Evolutionary conservation across 2,797 vertebrate species (phyloP), one percentile per base, ranked within the genome.

Genomic region (Melanotaenia maccullochi): DNA sequence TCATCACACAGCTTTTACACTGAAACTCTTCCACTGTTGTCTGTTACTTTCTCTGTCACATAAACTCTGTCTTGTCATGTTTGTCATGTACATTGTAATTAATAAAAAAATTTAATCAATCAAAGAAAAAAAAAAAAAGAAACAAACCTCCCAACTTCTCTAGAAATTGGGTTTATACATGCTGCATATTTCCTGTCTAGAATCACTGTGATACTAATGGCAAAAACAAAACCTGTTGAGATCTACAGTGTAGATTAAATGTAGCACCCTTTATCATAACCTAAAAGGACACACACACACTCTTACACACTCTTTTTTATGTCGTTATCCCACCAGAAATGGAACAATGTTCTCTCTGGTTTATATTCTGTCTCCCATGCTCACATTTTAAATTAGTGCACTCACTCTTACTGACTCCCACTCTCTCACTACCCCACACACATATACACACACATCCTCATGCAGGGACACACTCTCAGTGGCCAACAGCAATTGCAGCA

Each of bases 301-400:
- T 36, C 30, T 54, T 11, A 1, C 24, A 52, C 47, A 38, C 60
- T 32, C 63, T 47, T 68, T 71, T 51, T 42, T 57, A 65, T 78
- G 24, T 77, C 71, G 78, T 87, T 73, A 78, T 67, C 68, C 69
- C 40, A 54, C 36, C 74, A 68, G 66, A 68, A 62, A 75, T 75
- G 47, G 70, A 86, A 80, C 76, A 80, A 60, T 47, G 36, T 75
- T 68, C 59, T 52, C 57, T 70, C 54, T 68, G 68, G 59, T 83
- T 83, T 28, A 78, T 79, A 79, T 83, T 81, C 62, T 64, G 59
- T 69, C 68, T 85, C 73, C 44, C 76, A 71, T 81, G 64, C 75
- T 85, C 81, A 64, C 67, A 74, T 85, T 91, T 86, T 84, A 89
- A 85, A 92, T 78, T 81, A 79, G 76, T 77, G 67, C 70, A 81